Base-by-base conservation (phyloP, 1,140 invertebrate genomes). In the Paralvinella palmiformis region DNA sequence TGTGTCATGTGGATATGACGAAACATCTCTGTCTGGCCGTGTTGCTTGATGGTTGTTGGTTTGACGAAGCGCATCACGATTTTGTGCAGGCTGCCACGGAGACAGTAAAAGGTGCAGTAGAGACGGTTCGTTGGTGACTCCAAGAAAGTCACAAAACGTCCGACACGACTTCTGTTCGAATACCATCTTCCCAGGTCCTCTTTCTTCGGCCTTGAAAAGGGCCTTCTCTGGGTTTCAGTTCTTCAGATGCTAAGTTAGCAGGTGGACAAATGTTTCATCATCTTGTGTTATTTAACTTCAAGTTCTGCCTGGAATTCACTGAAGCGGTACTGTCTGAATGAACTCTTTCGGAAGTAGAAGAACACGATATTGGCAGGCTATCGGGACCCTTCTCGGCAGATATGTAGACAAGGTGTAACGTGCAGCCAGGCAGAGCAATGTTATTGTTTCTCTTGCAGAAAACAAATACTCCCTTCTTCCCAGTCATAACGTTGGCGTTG, bases 401-500 rank as follows among this genome's bases (percentile, higher is more conserved):
- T 29, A 65, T 33, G 27, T 70, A 63, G 3, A 70, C 44, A 1
- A 68, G 52, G 58, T 70, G 63, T 41, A 64, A 61, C 48, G 64
- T 15, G 59, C 68, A 59, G 32, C 62, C 63, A 52, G 68, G 59
- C 24, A 65, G 24, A 55, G 45, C 66, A 29, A 65, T 36, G 3
- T 62, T 24, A 13, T 56, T 36, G 15, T 67, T 41, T 15, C 68
- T 48, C 27, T 65, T 57, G 22, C 41, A 55, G 27, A 66, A 56
- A 4, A 56, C 63, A 60, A 59, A 66, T 24, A 69, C 63, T 29
- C 71, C 69, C 2, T 69, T 58, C 17, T 10, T 10, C 0, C 69
- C 69, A 1, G 62, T 62, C 69, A 71, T 72, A 10, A 71, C 69
- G 58, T 58, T 69, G 41, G 71, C 66, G 63, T 71, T 72, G 45